Conservation (phyloP, 2,888 invertebrate species). For the Drosophila ustulata region DNA sequence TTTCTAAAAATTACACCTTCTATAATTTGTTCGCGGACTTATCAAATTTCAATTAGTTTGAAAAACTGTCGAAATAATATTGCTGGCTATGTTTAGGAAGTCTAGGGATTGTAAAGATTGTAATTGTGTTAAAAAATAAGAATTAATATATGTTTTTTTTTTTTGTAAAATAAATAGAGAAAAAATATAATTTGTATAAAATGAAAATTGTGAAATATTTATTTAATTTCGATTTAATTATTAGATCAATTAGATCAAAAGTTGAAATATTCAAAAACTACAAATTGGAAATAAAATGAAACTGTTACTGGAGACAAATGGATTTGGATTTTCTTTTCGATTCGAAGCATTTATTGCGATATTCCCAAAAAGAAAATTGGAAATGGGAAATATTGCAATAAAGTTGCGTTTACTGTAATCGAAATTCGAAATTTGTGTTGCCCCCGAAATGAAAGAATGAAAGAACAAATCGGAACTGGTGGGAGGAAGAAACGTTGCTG, state of each 20-base stretch:
- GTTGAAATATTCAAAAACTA: too few relatives aligned
- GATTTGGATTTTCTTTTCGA: neutral
- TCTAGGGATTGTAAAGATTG: neutral
- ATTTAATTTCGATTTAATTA: neutral
- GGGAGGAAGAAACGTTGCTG: neutral
- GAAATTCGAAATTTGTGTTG: constrained; percentile 7
- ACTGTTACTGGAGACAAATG: neutral
- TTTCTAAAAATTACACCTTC: neutral
- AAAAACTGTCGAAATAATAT: neutral
- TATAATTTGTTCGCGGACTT: neutral
- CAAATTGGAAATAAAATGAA: neutral
- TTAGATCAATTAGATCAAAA: neutral
- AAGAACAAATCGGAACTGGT: constrained; percentile 6
- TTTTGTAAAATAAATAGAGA: neutral
- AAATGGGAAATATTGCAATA: constrained; percentile 9
- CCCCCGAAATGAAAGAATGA: neutral
- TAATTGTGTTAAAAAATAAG: neutral
- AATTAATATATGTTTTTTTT: neutral
- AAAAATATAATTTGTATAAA: neutral
- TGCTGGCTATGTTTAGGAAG: neutral
- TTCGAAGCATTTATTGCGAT: neutral
- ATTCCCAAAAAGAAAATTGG: neutral
- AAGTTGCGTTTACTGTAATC: constrained; percentile 18
- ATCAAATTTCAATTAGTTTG: constrained; percentile 6
- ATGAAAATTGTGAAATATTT: neutral